Evolutionary conservation across 1,140 invertebrate genomes (phyloP).

Genomic region (Mylabris phalerata): DNA sequence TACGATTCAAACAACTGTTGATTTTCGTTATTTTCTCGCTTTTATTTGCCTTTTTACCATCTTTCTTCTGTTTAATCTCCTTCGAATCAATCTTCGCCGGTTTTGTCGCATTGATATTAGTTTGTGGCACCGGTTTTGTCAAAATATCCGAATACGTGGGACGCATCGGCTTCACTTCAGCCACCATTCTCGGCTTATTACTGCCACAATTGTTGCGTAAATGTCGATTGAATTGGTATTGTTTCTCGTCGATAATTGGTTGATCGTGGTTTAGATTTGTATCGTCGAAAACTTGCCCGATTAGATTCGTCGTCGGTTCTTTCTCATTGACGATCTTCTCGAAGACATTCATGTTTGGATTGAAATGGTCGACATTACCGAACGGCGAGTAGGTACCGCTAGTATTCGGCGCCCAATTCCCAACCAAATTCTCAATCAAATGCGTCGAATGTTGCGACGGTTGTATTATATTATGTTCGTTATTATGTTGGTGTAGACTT

Average conservation of each 20-base stretch:
- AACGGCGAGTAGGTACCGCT: conserved; percentile 76
- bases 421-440: conserved; percentile 66
- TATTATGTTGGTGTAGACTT: conserved; percentile 1
- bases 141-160: conserved; percentile 77
- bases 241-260: conserved; percentile 17
- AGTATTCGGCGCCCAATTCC: conserved; percentile 76
- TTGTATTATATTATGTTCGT: conserved; percentile 6
- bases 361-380: conserved; percentile 46
- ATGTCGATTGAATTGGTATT: conserved; percentile 41
- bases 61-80: conserved; percentile 38
- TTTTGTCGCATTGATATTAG: conserved; percentile 41
- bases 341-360: conserved; percentile 30
- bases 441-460: conserved; percentile 36
- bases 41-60: conserved; percentile 40
- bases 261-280: conserved; percentile 6
- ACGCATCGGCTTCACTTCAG: conserved; percentile 78
- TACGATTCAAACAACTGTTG: conserved; percentile 35
- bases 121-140: conserved; percentile 52
- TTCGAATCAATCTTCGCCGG: conserved; percentile 45
- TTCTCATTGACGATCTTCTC: conserved; percentile 18
- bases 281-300: conserved; percentile 15
- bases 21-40: conserved; percentile 45
- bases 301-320: conserved; percentile 3
- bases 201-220: conserved; percentile 34
- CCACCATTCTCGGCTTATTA: conserved; percentile 65